Base-by-base conservation (phyloP, 2,113 vertebrate genomes). In the Brachyhypopomus occidentalis region DNA sequence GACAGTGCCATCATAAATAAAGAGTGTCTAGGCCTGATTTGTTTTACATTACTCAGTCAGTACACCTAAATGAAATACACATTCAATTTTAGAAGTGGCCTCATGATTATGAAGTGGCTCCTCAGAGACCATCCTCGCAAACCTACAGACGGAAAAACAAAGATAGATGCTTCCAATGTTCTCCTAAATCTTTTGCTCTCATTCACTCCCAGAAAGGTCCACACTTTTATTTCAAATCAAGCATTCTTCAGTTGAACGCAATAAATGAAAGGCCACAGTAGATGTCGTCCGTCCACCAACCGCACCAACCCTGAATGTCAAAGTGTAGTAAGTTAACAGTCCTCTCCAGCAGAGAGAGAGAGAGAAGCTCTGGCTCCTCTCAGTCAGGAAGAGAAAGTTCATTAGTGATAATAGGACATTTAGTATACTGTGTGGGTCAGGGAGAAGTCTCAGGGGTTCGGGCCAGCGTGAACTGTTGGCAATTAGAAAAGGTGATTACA, bases 351-450 rank as follows among this genome's bases (percentile, higher is more conserved):
- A 75, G 52, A 69, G 48, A 73, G 23, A 69, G 48, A 73, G 23
- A 52, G 73, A 41, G 45, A 34, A 83, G 48, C 77, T 80, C 52
- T 5, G 73, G 38, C 82, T 88, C 82, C 83, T 87, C 84, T 87
- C 84, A 87, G 85, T 79, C 84, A 85, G 86, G 78, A 86, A 84
- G 89, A 89, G 62, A 89, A 87, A 92, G 90, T 93, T 92, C 92
- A 93, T 93, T 93, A 92, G 91, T 90, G 88, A 89, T 93, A 93
- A 94, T 91, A 91, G 90, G 89, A 89, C 90, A 91, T 94, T 93
- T 93, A 93, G 91, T 93, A 92, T 90, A 84, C 83, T 86, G 80
- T 86, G 74, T 78, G 91, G 93, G 92, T 93, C 93, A 93, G 86
- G 91, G 89, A 91, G 89, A 91, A 90, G 89, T 90, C 91, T 93